These are phyloP conservation scores for Diplolepis rosae DNA, from an alignment of 2,888 invertebrate species.

Conservation along the genomic window DNA sequence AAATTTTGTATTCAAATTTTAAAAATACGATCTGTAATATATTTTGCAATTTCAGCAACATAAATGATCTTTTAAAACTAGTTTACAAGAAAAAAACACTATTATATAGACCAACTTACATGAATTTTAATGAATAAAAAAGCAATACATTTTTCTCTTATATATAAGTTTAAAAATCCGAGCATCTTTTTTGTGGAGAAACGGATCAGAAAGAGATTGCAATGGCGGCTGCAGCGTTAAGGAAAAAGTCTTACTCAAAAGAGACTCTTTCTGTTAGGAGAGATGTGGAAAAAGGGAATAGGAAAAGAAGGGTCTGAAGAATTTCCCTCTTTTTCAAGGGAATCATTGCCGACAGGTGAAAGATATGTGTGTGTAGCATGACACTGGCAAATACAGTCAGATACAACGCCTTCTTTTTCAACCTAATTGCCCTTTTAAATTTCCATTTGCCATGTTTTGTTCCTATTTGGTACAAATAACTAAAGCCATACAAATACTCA, in stretches of 20 bases:
- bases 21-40: too few species aligned
- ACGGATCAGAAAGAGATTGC: conserved; percentile 32
- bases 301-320: conserved; percentile 29
- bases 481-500: too few species aligned
- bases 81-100: too few species aligned
- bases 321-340: conserved; percentile 3
- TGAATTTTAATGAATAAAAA: neutral
- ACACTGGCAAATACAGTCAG: conserved; percentile 5
- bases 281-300: conserved; percentile 23
- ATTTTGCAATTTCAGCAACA: neutral
- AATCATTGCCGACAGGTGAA: conserved; percentile 28
- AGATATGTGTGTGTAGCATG: conserved; percentile 4
- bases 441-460: neutral
- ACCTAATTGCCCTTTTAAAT: conserved; percentile 16
- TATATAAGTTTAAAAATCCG: conserved; percentile 14
- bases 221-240: conserved; percentile 28
- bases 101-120: too few species aligned
- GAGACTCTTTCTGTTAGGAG: conserved; percentile 9
- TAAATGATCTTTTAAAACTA: too few species aligned
- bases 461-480: too few species aligned
- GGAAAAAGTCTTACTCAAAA: conserved; percentile 28
- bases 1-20: too few species aligned
- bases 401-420: neutral
- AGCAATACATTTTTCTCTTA: conserved; percentile 4
- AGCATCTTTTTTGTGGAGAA: conserved; percentile 1